Evolutionary conservation across 1,140 invertebrate genomes (phyloP).

Genomic region (Diorhabda carinulata): DNA sequence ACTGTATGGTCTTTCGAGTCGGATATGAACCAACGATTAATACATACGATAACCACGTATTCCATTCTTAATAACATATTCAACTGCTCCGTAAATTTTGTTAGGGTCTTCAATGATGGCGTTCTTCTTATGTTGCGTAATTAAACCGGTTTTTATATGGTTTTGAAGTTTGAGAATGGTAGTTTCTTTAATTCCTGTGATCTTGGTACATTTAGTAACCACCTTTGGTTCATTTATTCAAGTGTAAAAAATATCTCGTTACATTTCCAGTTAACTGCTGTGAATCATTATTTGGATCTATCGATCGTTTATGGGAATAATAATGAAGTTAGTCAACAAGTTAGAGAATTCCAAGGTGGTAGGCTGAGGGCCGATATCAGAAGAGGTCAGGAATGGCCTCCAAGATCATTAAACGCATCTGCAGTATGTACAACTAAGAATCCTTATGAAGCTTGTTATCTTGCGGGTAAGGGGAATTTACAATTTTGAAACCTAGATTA

Average conservation of each 20-base stretch:
- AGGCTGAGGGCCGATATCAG: constrained; percentile 60
- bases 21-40: too few species aligned
- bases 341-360: constrained; percentile 64
- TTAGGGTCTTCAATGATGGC: too few species aligned
- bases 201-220: too few species aligned
- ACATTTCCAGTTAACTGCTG: constrained; percentile 63
- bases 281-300: constrained; percentile 80
- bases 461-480: constrained; percentile 53
- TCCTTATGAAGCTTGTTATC: constrained; percentile 64
- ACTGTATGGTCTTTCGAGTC: too few species aligned
- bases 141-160: too few species aligned
- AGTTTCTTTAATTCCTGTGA: too few species aligned
- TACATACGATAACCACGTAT: too few species aligned
- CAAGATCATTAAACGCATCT: constrained; percentile 62
- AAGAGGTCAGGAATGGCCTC: constrained; percentile 64
- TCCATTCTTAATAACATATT: too few species aligned
- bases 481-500: neutral
- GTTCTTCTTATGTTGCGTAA: too few species aligned
- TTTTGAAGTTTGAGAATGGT: too few species aligned
- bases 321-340: constrained; percentile 56
- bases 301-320: constrained; percentile 81
- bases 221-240: too few species aligned
- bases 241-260: neutral
- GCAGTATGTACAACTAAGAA: constrained; percentile 56
- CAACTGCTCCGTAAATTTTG: too few species aligned